Percentiles rank a stretch among this genome's conserved stretches.
Conservation (phyloP, 2,888 invertebrate genomes). For the Phymatocera aterrima region DNA sequence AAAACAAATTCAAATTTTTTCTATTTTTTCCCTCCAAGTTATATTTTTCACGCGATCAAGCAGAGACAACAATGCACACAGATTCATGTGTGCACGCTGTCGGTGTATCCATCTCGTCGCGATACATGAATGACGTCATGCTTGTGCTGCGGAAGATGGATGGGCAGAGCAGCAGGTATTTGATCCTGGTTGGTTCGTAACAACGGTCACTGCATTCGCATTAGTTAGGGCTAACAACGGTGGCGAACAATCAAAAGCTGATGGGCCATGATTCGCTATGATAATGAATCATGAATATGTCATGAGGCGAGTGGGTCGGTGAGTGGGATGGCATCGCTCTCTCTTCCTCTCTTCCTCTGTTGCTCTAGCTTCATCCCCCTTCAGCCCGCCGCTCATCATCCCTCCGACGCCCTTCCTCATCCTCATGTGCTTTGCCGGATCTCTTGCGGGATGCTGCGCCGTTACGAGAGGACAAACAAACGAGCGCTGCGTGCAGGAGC, state of each 20-base stretch:
- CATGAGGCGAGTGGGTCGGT: constrained; percentile 72
- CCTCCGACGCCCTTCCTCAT: constrained; percentile 1
- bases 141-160: neutral
- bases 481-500: constrained; percentile 51
- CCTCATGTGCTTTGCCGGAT: constrained; percentile 18
- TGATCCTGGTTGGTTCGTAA: constrained; percentile 9
- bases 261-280: constrained; percentile 75
- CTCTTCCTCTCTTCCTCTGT: constrained; percentile 39
- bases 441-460: constrained; percentile 16
- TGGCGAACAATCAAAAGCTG: constrained; percentile 74
- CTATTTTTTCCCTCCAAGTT: too few species aligned
- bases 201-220: constrained; percentile 70
- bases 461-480: constrained; percentile 50
- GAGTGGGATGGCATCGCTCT: constrained; percentile 54
- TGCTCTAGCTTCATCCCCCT: constrained; percentile 8
- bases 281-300: constrained; percentile 74
- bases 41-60: too few species aligned
- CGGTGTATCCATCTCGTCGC: neutral
- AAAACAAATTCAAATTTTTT: too few species aligned
- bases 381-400: constrained; percentile 34
- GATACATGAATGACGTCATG: neutral
- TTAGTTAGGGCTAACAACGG: constrained; percentile 74
- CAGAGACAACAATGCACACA: neutral
- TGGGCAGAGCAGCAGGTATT: neutral
- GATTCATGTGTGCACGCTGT: neutral